These are phyloP conservation scores for Mactra quadrangularis DNA, from an alignment of 1,140 invertebrate species.

Conservation along the genomic window DNA sequence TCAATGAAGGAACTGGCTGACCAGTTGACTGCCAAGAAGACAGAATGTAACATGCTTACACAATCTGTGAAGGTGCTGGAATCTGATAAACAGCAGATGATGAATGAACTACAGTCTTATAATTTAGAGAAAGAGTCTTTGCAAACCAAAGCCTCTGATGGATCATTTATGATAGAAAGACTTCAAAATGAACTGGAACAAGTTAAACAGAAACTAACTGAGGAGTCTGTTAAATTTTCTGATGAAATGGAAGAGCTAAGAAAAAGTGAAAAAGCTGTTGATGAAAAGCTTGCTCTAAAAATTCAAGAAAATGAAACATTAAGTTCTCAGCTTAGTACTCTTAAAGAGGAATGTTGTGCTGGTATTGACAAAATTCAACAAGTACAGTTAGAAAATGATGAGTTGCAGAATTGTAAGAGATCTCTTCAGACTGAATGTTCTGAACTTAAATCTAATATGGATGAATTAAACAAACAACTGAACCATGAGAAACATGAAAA, in stretches of 20 bases:
- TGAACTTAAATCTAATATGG: conserved; percentile 11
- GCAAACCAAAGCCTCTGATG: conserved; percentile 14
- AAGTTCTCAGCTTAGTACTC: not conserved
- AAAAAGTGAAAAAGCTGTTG: conserved; percentile 1
- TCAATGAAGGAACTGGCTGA: conserved; percentile 1
- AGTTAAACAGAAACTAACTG: conserved; percentile 4
- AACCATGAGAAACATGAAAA: not conserved
- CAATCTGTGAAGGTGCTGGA: conserved; percentile 12
- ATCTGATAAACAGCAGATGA: conserved; percentile 33
- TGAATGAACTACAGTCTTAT: not conserved
- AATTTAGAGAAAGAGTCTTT: conserved; percentile 32
- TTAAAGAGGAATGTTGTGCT: not conserved
- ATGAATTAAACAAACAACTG: conserved; percentile 8
- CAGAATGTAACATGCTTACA: conserved; percentile 16
- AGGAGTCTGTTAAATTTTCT: not conserved
- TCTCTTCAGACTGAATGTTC: conserved; percentile 2
- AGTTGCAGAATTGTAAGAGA: not conserved
- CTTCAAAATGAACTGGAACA: conserved; percentile 13
- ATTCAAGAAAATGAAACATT: conserved; percentile 3
- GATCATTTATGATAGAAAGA: conserved; percentile 9
- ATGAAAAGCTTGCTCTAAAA: not conserved
- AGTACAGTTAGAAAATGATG: not conserved
- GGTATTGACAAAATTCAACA: not conserved
- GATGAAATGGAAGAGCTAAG: conserved; percentile 43
- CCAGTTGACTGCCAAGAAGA: not conserved